A percentile compares a stretch with the other conserved stretches of the same genome.
Conservation (phyloP, 2,797 vertebrate genomes). For the Amphiprion clarkii region DNA sequence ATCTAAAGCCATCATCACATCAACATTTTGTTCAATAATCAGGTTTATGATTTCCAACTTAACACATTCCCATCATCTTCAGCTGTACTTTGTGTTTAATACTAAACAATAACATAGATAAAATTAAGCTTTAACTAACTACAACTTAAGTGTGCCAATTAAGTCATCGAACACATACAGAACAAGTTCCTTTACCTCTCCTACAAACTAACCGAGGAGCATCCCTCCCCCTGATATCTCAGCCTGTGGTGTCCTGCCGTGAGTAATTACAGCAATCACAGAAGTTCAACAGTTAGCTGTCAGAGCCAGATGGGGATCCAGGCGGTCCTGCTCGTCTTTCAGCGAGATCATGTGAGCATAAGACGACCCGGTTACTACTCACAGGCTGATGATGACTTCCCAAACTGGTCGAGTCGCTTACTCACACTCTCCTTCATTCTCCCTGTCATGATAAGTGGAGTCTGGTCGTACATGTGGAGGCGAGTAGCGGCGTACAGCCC, state of each 20-base stretch:
- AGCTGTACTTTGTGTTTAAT: not conserved
- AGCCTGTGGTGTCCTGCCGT: conserved; percentile 46
- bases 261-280: conserved; percentile 84
- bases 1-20: not conserved
- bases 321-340: conserved; percentile 72
- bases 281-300: conserved; percentile 83
- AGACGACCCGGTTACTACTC: conserved; percentile 67
- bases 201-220: conserved; percentile 30
- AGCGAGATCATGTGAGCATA: conserved; percentile 71
- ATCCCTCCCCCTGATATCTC: conserved; percentile 7
- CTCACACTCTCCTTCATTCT: conserved; percentile 40
- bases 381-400: conserved; percentile 56
- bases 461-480: conserved; percentile 42
- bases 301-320: conserved; percentile 80
- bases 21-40: not conserved
- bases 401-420: conserved; percentile 59
- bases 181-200: conserved; percentile 27
- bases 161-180: not conserved
- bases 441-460: conserved; percentile 63
- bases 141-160: conserved; percentile 6
- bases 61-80: not conserved
- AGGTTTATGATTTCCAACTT: not conserved
- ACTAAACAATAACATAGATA: not conserved
- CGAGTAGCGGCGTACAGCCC: conserved; percentile 36
- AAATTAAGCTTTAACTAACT: not conserved